phyloP scores from a whole-genome alignment of 1,140 invertebrate genomes.

The Drosophila sturtevanti region DNA sequence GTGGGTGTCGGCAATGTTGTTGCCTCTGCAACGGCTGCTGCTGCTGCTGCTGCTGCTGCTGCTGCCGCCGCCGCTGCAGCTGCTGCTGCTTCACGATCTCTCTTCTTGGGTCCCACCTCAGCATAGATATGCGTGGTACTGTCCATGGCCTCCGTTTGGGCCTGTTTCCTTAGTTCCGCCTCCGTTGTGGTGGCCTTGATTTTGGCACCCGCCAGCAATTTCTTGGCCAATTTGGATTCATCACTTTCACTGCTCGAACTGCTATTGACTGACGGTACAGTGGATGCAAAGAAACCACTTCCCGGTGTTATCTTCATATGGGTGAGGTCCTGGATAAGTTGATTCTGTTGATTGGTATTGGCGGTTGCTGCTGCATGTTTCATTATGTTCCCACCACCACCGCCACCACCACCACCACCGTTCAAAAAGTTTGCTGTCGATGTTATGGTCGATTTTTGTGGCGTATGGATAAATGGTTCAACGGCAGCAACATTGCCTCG shows the following conservation, averaged over 20 bases:
- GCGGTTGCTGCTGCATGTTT: slow-evolving; percentile 75
- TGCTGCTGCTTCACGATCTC: slow-evolving; percentile 66
- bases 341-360: slow-evolving; percentile 79
- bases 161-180: slow-evolving; percentile 50
- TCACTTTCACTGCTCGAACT: slow-evolving; percentile 72
- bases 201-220: slow-evolving; percentile 52
- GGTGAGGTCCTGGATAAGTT: slow-evolving; percentile 76
- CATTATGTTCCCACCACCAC: slow-evolving; percentile 61
- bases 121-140: slow-evolving; percentile 79
- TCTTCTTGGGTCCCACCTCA: slow-evolving; percentile 75
- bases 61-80: slow-evolving; percentile 68
- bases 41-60: slow-evolving; percentile 37
- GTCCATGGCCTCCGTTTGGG: slow-evolving; percentile 67
- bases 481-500: slow-evolving; percentile 91
- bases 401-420: too few relatives aligned
- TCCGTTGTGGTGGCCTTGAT: slow-evolving; percentile 38
- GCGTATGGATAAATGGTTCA: slow-evolving; percentile 94
- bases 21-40: slow-evolving; percentile 35
- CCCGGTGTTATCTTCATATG: slow-evolving; percentile 66
- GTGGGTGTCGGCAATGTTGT: slow-evolving; percentile 58
- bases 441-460: slow-evolving; percentile 84
- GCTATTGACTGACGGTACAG: slow-evolving; percentile 22
- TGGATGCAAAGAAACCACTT: slow-evolving; percentile 50
- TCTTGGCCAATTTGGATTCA: slow-evolving; percentile 80
- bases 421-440: slow-evolving; percentile 63